Evolutionary conservation across 1,140 invertebrate genomes (phyloP).

Genomic region (roundworm (Caenorhabditis elegans)): WBcel235 BX284606.5:14988501-14989000

Average conservation of each 20-base stretch:
- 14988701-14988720: neutral
- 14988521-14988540: too few species aligned
- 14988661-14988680: constrained; percentile 7
- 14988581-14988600: too few species aligned
- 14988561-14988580: too few species aligned
- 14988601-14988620: too few species aligned
- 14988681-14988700: neutral
- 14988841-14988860: neutral
- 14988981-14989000: constrained; percentile 4
- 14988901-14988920: neutral
- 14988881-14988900: neutral
- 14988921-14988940: constrained; percentile 15
- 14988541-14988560: too few species aligned
- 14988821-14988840: neutral
- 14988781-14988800: constrained; percentile 11
- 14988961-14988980: neutral
- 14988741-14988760: neutral
- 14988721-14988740: neutral
- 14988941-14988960: neutral
- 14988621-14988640: too few species aligned
- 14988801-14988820: constrained; percentile 3
- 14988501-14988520: too few species aligned
- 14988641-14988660: too few species aligned
- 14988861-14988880: neutral
- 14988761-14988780: neutral